These are phyloP conservation scores for Zaprionus ornatus DNA, from an alignment of 1,140 invertebrate genomes.

Conservation along the genomic window DNA sequence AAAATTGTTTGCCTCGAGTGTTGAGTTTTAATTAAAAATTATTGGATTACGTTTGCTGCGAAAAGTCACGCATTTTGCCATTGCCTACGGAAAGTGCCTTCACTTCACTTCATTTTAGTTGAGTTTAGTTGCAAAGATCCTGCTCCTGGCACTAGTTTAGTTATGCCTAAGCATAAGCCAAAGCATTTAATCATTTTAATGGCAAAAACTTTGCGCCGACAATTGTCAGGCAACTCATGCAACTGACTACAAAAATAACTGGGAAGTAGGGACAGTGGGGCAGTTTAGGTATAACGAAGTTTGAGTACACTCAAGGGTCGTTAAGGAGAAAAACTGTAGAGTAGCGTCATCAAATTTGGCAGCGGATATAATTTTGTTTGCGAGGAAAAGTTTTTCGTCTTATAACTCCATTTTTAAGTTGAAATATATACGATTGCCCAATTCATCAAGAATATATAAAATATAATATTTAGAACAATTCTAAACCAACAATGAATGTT, in stretches of 20 bases:
- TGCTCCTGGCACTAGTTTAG: slow-evolving; percentile 61
- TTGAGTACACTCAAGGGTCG: neutral
- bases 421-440: neutral
- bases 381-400: too few species aligned
- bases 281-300: neutral
- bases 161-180: slow-evolving; percentile 83
- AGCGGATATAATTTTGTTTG: neutral
- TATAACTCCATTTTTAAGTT: neutral
- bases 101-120: neutral
- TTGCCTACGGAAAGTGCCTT: slow-evolving; percentile 11
- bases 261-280: neutral
- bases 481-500: neutral
- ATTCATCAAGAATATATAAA: too few species aligned
- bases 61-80: slow-evolving; percentile 60
- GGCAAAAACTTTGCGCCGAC: slow-evolving; percentile 46
- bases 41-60: slow-evolving; percentile 73
- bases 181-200: slow-evolving; percentile 83
- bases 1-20: slow-evolving; percentile 82
- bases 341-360: neutral
- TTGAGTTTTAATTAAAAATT: slow-evolving; percentile 83
- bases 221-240: slow-evolving; percentile 39
- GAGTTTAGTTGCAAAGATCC: slow-evolving; percentile 5
- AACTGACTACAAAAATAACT: slow-evolving; percentile 13
- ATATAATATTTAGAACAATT: too few species aligned
- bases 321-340: neutral